These are phyloP conservation scores for Cabera pusaria DNA, from an alignment of 2,888 invertebrate genomes.

Conservation along the genomic window DNA sequence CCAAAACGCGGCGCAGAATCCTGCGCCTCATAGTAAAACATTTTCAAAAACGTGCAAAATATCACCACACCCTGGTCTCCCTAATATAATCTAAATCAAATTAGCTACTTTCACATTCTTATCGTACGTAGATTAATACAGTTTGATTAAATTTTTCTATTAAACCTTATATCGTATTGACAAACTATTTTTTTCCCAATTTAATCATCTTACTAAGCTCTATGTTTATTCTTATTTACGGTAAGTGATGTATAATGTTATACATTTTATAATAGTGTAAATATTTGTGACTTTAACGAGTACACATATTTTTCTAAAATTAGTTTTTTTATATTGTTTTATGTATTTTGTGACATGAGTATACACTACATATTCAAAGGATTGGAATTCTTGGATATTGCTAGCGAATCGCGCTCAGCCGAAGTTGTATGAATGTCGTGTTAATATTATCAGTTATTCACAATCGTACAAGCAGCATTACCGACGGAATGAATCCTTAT, in stretches of 20 bases:
- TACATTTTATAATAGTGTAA: constrained; percentile 80
- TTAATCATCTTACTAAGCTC: constrained; percentile 81
- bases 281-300: constrained; percentile 70
- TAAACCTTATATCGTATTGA: constrained; percentile 66
- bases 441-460: constrained; percentile 22
- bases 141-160: constrained; percentile 72
- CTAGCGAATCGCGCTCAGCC: too few species aligned
- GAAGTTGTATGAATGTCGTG: background rate
- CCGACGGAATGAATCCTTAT: constrained; percentile 26
- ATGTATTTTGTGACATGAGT: constrained; percentile 49
- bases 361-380: constrained; percentile 49
- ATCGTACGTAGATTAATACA: constrained; percentile 71
- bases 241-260: constrained; percentile 75
- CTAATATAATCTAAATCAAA: constrained; percentile 81
- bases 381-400: constrained; percentile 38
- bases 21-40: constrained; percentile 78
- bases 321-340: constrained; percentile 44
- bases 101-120: constrained; percentile 74
- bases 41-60: constrained; percentile 83
- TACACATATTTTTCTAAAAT: constrained; percentile 65
- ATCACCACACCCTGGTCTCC: constrained; percentile 83
- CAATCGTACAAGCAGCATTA: constrained; percentile 22
- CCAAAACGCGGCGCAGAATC: constrained; percentile 64
- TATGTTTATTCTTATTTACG: constrained; percentile 73
- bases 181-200: constrained; percentile 66